phyloP scores from a whole-genome alignment of 2,797 vertebrate genomes.

The Sebastes diploproa region DNA sequence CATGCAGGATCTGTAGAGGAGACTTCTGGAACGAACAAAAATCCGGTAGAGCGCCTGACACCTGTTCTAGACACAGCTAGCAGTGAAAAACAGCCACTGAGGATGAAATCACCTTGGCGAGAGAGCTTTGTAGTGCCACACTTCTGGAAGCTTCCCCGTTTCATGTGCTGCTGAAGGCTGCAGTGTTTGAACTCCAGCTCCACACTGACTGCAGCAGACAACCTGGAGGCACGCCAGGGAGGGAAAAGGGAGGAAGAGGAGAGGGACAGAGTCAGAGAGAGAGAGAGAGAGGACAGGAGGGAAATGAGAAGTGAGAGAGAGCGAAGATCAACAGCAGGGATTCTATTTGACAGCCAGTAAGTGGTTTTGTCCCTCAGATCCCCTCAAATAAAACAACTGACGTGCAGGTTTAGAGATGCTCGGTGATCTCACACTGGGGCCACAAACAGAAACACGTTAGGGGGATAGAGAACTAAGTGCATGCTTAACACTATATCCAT shows the following conservation, averaged over 20 bases:
- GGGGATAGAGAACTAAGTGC: slow-evolving; percentile 51
- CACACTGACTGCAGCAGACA: slow-evolving; percentile 76
- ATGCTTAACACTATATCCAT: slow-evolving; percentile 74
- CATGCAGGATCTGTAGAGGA: not conserved
- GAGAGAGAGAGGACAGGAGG: slow-evolving; percentile 7
- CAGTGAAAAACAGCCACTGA: slow-evolving; percentile 13
- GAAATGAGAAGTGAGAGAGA: slow-evolving; percentile 36
- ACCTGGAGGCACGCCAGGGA: slow-evolving; percentile 76
- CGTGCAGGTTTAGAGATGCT: slow-evolving; percentile 34
- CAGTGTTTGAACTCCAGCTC: slow-evolving; percentile 73
- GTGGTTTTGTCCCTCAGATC: slow-evolving; percentile 58
- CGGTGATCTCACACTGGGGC: slow-evolving; percentile 28
- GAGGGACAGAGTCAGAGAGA: slow-evolving; percentile 30
- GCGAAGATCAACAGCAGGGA: slow-evolving; percentile 53
- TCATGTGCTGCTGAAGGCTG: slow-evolving; percentile 69
- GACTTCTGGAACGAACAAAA: slow-evolving; percentile 39
- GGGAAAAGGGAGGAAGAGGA: slow-evolving; percentile 32
- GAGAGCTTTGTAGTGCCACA: slow-evolving; percentile 34
- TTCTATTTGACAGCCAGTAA: slow-evolving; percentile 62
- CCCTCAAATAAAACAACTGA: slow-evolving; percentile 57
- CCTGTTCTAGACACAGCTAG: slow-evolving; percentile 17
- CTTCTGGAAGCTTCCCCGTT: slow-evolving; percentile 67
- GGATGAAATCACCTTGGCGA: slow-evolving; percentile 40
- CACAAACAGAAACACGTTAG: slow-evolving; percentile 40
- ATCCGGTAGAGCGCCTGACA: slow-evolving; percentile 20